Evolutionary conservation across 2,113 vertebrate species (phyloP), one percentile per base, ranked within the genome.

Genomic region (Phocoena phocoena): DNA sequence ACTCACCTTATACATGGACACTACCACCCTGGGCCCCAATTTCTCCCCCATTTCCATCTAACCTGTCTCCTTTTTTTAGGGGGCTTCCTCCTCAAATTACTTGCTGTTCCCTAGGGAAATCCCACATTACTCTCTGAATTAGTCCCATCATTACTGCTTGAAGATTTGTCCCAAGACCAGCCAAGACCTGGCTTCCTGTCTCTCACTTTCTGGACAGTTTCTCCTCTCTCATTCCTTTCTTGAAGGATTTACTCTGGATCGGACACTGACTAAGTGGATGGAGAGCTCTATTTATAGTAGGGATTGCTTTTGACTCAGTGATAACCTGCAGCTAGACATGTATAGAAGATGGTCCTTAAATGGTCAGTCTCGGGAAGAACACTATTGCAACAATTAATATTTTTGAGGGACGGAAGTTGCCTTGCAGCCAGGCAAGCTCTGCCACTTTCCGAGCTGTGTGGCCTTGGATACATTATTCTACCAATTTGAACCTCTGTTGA

Each of bases 401-500:
- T 93, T 96, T 79, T 95, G 89, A 93, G 33, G 67, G 73, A 84
- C 25, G 95, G 68, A 77, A 60, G 28, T 53, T 63, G 77, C 62
- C 18, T 88, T 86, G 41, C 8, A 85, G 77, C 25, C 50, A 63
- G 53, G 62, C 28, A 53, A 83, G 63, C 18, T 73, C 47, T 85
- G 31, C 38, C 33, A 55, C 8, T 88, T 92, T 92, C 36, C 65
- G 18, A 92, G 79, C 21, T 80, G 13, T 67, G 55, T 97, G 96
- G 89, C 70, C 53, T 92, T 90, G 70, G 55, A 36, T 65, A 90
- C 77, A 76, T 96, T 97, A 65, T 92, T 97, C 90, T 85, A 97
- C 82, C 79, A 96, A 47, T 58, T 63, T 80, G 79, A 95, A 90
- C 53, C 60, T 86, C 21, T 97, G 31, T 63, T 93, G 36, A 76